Base-by-base conservation (phyloP, 2,888 invertebrate species). In the Acrocyrtus sp. region DNA sequence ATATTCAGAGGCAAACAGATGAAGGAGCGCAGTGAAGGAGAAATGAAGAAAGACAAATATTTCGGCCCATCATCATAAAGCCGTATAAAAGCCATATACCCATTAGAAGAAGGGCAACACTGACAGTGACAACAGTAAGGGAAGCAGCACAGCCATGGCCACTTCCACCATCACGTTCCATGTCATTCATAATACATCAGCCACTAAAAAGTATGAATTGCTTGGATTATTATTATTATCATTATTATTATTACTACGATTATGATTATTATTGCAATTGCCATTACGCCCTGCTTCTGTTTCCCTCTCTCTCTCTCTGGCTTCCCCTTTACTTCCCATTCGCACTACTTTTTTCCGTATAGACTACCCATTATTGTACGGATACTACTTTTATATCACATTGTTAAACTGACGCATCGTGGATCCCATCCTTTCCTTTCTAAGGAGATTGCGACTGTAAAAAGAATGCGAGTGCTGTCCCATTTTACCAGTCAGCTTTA, bases 101-200 rank as follows among this genome's bases (percentile, higher is more conserved):
- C n/a, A n/a, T n/a, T n/a, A n/a, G n/a, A n/a, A n/a, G n/a, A n/a
- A n/a, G n/a, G n/a, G n/a, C n/a, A n/a, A n/a, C n/a, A n/a, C n/a
- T n/a, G n/a, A n/a, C n/a, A n/a, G n/a, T n/a, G n/a, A n/a, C n/a
- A n/a, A n/a, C 17, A 15, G 15, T 45, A 17, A 45, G 47, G 8
- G 17, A 45, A 15, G 5, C 21, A 24, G 58, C 19, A 26, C 50
- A 34, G 60, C 51, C 53, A 60, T 51, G 54, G 22, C 60, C 39
- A 62, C 62, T 50, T 48, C 24, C 26, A 4, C 57, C 63, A 63
- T 57, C 58, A 70, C 63, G 45, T 34, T 57, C 70, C 63, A 70
- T 70, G 51, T 63, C 63, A 56, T 69, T 62, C 69, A 70, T 63
- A 70, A 63, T 63, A 63, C 63, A 70, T 70, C 70, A 70, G 70